phyloP scores from a whole-genome alignment of 2,113 vertebrate genomes.

The Hydrolagus affinis region DNA sequence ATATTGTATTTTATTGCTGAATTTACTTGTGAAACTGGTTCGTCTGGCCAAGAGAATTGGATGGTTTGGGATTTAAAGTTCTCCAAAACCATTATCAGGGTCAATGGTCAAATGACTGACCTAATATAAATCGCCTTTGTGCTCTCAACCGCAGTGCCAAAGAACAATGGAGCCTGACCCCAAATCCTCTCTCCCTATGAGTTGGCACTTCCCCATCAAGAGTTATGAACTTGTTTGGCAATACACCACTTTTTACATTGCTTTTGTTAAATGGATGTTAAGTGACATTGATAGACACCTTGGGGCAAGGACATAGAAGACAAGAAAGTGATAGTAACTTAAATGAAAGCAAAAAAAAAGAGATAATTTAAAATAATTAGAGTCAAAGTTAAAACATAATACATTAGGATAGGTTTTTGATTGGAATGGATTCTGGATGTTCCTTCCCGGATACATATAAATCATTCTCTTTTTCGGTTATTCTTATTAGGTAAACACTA shows the following conservation, averaged over 20 bases:
- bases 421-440: background rate
- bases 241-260: background rate
- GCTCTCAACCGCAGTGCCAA: background rate
- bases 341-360: background rate
- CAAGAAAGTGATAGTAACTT: background rate
- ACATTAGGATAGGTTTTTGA: no score
- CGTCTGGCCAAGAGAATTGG: no score
- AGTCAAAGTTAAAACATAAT: background rate
- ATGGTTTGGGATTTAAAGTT: no score
- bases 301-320: background rate
- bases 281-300: background rate
- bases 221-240: background rate
- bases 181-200: no score
- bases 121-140: no score
- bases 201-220: background rate
- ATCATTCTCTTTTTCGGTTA: background rate
- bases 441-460: background rate
- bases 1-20: no score
- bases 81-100: no score
- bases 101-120: no score
- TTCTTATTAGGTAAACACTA: background rate
- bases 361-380: background rate
- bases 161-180: background rate
- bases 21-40: no score
- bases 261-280: no score